Evolutionary conservation across 2,888 invertebrate species (phyloP).

Genomic region (Creontiades dilutus): DNA sequence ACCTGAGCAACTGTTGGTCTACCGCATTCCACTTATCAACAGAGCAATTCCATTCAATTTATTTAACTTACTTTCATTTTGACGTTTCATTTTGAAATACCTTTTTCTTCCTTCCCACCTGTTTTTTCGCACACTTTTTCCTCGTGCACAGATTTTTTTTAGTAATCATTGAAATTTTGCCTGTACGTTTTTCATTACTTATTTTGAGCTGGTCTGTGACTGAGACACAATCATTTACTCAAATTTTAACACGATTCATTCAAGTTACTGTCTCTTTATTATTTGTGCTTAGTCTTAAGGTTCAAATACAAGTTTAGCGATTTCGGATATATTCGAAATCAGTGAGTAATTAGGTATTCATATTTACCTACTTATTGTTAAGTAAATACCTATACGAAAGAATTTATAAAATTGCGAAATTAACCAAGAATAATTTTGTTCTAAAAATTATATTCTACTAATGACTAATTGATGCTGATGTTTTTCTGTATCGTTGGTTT

Average conservation of each 20-base stretch:
- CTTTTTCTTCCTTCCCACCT: slow-evolving; percentile 12
- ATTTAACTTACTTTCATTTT: slow-evolving; percentile 28
- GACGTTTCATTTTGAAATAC: background rate
- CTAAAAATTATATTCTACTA: too few relatives aligned
- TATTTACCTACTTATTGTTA: too few relatives aligned
- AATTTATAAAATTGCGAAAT: too few relatives aligned
- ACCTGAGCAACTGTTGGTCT: slow-evolving; percentile 36
- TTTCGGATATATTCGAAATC: too few relatives aligned
- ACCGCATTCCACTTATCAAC: slow-evolving; percentile 68
- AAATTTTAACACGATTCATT: background rate
- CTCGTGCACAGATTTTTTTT: slow-evolving; percentile 34
- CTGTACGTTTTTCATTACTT: slow-evolving; percentile 10
- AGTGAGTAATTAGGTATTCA: too few relatives aligned
- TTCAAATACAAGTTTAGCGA: background rate
- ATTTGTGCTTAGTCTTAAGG: background rate
- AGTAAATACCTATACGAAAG: too few relatives aligned
- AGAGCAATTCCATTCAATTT: slow-evolving; percentile 61
- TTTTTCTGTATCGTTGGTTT: too few relatives aligned
- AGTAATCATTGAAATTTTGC: slow-evolving; percentile 44
- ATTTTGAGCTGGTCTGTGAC: background rate
- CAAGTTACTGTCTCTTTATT: background rate
- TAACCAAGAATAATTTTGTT: too few relatives aligned
- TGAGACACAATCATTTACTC: background rate
- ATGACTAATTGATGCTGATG: too few relatives aligned
- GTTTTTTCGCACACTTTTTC: background rate